These are phyloP conservation scores for Lepidurus couesii DNA, from an alignment of 1,140 invertebrate species.

Conservation along the genomic window DNA sequence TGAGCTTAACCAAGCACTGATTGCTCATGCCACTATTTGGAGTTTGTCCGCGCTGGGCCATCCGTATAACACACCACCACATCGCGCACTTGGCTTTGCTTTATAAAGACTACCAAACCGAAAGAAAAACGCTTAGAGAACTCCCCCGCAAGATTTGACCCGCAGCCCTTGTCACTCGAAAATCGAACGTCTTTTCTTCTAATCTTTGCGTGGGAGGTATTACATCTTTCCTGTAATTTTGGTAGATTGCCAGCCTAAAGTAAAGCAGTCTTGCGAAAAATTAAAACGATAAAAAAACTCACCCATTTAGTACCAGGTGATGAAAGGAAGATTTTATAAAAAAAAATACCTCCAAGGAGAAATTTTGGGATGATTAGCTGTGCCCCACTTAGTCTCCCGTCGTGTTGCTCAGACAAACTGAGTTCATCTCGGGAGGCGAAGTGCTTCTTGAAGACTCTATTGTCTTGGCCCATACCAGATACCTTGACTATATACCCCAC, in stretches of 20 bases:
- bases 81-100: constrained; percentile 17
- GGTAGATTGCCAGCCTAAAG: constrained; percentile 6
- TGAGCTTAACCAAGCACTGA: constrained; percentile 18
- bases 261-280: background rate
- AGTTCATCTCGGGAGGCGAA: constrained; percentile 14
- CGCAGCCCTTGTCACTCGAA: constrained; percentile 12
- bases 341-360: background rate
- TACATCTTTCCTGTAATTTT: constrained; percentile 7
- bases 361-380: background rate
- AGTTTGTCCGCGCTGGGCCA: constrained; percentile 13
- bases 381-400: constrained; percentile 16
- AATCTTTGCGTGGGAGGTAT: background rate
- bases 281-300: background rate
- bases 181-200: background rate
- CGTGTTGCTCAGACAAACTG: constrained; percentile 17
- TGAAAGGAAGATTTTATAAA: background rate
- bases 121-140: background rate
- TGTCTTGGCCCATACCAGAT: background rate
- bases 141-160: background rate
- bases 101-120: constrained; percentile 17
- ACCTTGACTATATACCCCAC: constrained; percentile 14
- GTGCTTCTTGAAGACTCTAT: constrained; percentile 22
- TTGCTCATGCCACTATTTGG: constrained; percentile 5
- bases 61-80: background rate
- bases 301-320: background rate